These are phyloP conservation scores for Echinometra lucunter DNA, from an alignment of 53 echinoderm and acorn worm genomes.

Conservation along the genomic window DNA sequence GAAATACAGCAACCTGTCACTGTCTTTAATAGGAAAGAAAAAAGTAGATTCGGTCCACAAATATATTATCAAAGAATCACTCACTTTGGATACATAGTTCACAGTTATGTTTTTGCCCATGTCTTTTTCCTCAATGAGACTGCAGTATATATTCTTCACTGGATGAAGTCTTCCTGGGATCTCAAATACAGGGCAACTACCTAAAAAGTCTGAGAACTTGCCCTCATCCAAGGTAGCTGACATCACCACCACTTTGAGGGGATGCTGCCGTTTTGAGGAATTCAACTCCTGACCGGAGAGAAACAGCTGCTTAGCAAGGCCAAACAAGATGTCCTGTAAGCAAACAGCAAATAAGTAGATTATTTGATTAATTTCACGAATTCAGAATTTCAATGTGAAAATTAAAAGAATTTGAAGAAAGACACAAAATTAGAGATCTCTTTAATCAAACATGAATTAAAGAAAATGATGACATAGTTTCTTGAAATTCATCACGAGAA, in stretches of 20 bases:
- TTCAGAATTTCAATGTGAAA: too few relatives aligned
- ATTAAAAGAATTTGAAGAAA: too few relatives aligned
- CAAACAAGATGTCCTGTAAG: conserved; percentile 93
- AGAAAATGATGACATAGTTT: neutral
- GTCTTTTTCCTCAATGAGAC: conserved; percentile 85
- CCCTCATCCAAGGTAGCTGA: conserved; percentile 94
- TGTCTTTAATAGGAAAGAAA: too few relatives aligned
- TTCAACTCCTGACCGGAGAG: conserved; percentile 60
- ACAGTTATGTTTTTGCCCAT: conserved; percentile 81
- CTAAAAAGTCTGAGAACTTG: conserved; percentile 91
- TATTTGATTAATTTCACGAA: too few relatives aligned
- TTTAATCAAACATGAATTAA: too few relatives aligned
- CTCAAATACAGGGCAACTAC: conserved; percentile 86
- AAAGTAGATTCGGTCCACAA: too few relatives aligned
- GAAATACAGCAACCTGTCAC: too few relatives aligned
- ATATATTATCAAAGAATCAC: neutral
- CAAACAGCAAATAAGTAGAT: neutral
- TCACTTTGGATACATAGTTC: conserved; percentile 93
- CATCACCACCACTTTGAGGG: conserved; percentile 93
- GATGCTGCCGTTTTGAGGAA: conserved; percentile 76
- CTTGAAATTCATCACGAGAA: neutral
- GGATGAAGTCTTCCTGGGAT: conserved; percentile 91
- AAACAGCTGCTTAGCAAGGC: conserved; percentile 95
- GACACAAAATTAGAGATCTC: too few relatives aligned
- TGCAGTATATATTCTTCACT: conserved; percentile 92